Percentiles rank a stretch among this genome's conserved stretches.
These are phyloP conservation scores for Petrolisthes manimaculis DNA, from an alignment of 2,888 invertebrate species.

Conservation along the genomic window DNA sequence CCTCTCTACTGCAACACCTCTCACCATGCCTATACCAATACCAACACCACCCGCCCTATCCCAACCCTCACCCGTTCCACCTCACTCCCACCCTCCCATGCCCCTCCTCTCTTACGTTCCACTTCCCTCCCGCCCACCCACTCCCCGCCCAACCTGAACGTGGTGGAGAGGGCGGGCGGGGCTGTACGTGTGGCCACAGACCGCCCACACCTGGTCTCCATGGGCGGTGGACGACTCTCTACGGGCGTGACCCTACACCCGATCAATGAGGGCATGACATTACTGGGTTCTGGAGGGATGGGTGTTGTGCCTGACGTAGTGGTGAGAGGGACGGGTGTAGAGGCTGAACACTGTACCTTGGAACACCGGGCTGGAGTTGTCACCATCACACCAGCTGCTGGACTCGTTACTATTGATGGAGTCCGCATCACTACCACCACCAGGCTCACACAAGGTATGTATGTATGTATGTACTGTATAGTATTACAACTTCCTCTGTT, in stretches of 20 bases:
- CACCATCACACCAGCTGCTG: constrained; percentile 82
- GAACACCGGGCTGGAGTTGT: constrained; percentile 85
- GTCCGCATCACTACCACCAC: constrained; percentile 79
- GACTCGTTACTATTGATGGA: constrained; percentile 82
- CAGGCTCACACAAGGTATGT: constrained; percentile 83
- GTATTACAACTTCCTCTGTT: too few species aligned
- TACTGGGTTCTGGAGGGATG: constrained; percentile 79
- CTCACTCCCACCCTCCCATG: not conserved
- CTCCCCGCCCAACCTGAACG: constrained; percentile 62
- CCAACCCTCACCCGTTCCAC: constrained; percentile 18
- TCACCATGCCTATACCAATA: constrained; percentile 7
- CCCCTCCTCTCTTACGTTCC: constrained; percentile 15
- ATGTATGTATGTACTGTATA: not conserved
- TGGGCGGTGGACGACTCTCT: constrained; percentile 89
- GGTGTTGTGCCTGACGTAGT: constrained; percentile 83
- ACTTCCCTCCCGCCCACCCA: not conserved
- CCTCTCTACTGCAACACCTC: constrained; percentile 38
- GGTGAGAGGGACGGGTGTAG: constrained; percentile 87
- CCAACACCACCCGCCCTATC: not conserved
- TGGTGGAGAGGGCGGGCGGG: constrained; percentile 72
- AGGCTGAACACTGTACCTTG: constrained; percentile 86
- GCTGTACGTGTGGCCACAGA: constrained; percentile 81
- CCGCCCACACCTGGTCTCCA: constrained; percentile 89
- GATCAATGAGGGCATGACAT: constrained; percentile 87
- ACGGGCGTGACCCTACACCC: constrained; percentile 93